Evolutionary conservation across 2,797 vertebrate genomes (phyloP), one percentile per base, ranked within the genome.

Genomic region (Mus spretus): DNA sequence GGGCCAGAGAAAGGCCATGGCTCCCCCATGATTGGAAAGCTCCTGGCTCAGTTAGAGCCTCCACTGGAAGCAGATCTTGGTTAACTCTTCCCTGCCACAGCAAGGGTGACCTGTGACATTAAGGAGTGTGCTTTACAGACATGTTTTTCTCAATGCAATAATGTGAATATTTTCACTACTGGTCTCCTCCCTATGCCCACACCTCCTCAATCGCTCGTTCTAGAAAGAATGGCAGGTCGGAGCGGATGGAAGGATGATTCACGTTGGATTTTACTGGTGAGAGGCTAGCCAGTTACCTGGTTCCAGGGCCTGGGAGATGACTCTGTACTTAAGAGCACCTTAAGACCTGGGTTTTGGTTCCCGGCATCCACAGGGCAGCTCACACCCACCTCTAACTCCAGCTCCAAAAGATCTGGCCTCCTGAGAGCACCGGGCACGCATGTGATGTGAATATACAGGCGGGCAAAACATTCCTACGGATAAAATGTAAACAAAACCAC

Each of bases 61-160:
- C 44, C 57, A 88, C 70, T 82, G 61, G 72, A 95, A 77, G 9
- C 40, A 57, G 63, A 70, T 74, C 75, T 83, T 77, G 81, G 63
- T 85, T 57, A 84, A 82, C 26, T 80, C 79, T 72, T 31, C 40
- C 53, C 22, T 92, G 53, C 47, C 86, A 57, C 24, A 88, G 47
- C 2, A 53, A 1, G 57, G 50, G n/a, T 22, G n/a, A 37, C 5
- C n/a, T 53, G 40, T 65, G 75, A 53, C 28, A 40, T 5, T 19
- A n/a, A 22, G 17, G 19, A 77, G 15, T 47, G 13, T 44, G 57
- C 24, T 44, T 91, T 88, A 20, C 10, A 59, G 61, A 55, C 31
- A 24, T 74, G 85, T 94, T 70, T 90, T 74, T 86, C 67, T 65
- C 85, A 55, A 5, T 65, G 37, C 50, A 72, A 2, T 53, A 47